Evolutionary conservation across 2,888 invertebrate species (phyloP).

Genomic region (Orthonevra nobilis): DNA sequence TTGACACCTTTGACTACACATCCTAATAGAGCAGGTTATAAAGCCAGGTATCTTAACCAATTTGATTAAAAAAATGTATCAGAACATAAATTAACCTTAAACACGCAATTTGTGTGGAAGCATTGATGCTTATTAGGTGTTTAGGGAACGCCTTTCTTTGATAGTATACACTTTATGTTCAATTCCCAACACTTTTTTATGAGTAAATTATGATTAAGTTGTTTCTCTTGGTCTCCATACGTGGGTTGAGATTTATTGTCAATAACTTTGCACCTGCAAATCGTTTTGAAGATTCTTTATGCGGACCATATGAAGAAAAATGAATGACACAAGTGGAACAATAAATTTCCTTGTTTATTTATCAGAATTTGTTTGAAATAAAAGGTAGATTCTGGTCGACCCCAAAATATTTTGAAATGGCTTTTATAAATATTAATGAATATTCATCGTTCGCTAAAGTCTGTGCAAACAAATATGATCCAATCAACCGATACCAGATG

Average conservation of each 20-base stretch:
- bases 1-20: too few species aligned
- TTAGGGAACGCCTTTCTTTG: conserved; percentile 17
- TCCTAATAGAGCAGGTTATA: too few species aligned
- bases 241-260: conserved; percentile 42
- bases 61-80: too few species aligned
- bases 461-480: conserved; percentile 21
- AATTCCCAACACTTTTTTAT: too few species aligned
- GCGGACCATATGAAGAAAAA: not conserved
- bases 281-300: not conserved
- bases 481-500: conserved; percentile 50
- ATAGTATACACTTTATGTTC: conserved; percentile 20
- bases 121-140: conserved; percentile 6
- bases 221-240: not conserved
- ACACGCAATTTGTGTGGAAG: conserved; percentile 11
- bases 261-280: conserved; percentile 32
- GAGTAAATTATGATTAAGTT: conserved; percentile 36
- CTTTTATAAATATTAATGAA: conserved; percentile 17
- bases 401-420: too few species aligned
- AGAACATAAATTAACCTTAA: conserved; percentile 28
- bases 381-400: conserved; percentile 16
- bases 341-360: too few species aligned
- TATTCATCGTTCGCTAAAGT: conserved; percentile 35
- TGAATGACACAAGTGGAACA: not conserved
- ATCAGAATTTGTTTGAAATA: too few species aligned
- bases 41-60: too few species aligned